Percentiles rank a stretch among this genome's conserved stretches.
Evolutionary conservation across 92 coral and sea anemone species (phyloP).

Genomic region (Epizoanthus fatuus): DNA sequence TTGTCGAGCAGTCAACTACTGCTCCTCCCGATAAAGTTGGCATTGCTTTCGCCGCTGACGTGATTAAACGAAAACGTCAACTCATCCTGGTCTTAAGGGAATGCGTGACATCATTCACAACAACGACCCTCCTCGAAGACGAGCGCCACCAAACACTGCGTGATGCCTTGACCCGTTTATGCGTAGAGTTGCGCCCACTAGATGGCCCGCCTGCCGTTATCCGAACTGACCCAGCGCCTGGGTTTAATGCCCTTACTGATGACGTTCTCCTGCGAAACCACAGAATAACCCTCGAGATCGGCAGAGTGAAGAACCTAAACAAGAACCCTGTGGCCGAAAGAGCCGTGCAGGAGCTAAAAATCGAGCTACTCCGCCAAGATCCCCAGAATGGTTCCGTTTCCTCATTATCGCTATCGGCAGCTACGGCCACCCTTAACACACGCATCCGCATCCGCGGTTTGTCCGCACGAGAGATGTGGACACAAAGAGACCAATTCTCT

Average conservation of each 20-base stretch:
- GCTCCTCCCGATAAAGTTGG: slow-evolving; percentile 31
- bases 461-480: slow-evolving; percentile 53
- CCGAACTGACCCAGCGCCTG: slow-evolving; percentile 53
- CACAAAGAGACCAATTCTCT: slow-evolving; percentile 49
- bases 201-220: slow-evolving; percentile 37
- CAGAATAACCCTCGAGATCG: slow-evolving; percentile 30
- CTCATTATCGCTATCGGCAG: slow-evolving; percentile 33
- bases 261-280: slow-evolving; percentile 33
- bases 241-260: slow-evolving; percentile 25
- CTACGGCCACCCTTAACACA: slow-evolving; percentile 47
- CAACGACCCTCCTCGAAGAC: slow-evolving; percentile 10
- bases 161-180: slow-evolving; percentile 41
- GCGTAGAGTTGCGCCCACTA: slow-evolving; percentile 35
- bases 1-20: slow-evolving; percentile 39
- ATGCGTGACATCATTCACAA: slow-evolving; percentile 24
- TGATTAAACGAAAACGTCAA: slow-evolving; percentile 29
- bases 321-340: too few species aligned
- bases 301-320: slow-evolving; percentile 30
- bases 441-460: slow-evolving; percentile 34
- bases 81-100: slow-evolving; percentile 32
- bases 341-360: slow-evolving; percentile 37
- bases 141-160: slow-evolving; percentile 52
- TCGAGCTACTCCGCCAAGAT: slow-evolving; percentile 41
- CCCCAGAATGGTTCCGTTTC: slow-evolving; percentile 4
- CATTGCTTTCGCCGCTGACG: slow-evolving; percentile 46